Evolutionary conservation across 64 coral and sea anemone genomes (phyloP).

Genomic region (Pachyseris speciosa): DNA sequence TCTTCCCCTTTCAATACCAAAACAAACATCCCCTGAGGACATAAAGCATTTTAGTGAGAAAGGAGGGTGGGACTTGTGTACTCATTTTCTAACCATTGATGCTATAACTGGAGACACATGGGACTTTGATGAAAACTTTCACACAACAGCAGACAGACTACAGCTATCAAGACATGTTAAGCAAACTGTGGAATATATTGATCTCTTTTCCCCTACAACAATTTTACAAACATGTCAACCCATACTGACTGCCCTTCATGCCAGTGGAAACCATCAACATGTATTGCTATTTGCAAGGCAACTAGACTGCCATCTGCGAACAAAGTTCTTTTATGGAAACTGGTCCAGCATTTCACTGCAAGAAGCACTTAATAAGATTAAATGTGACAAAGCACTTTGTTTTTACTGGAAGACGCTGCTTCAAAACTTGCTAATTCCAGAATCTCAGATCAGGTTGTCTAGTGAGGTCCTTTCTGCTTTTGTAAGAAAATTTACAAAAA

Average conservation of each 20-base stretch:
- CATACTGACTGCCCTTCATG: slow-evolving; percentile 27
- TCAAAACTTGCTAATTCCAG: not conserved
- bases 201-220: slow-evolving; percentile 17
- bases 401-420: slow-evolving; percentile 6
- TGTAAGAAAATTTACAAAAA: slow-evolving; percentile 38
- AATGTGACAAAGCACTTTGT: not conserved
- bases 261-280: slow-evolving; percentile 9
- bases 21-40: not conserved
- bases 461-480: slow-evolving; percentile 15
- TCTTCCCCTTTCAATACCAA: slow-evolving; percentile 49
- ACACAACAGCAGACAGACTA: slow-evolving; percentile 11
- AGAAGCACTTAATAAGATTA: not conserved
- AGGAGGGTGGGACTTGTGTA: slow-evolving; percentile 35
- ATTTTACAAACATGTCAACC: not conserved
- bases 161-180: slow-evolving; percentile 45
- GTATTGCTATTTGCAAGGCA: not conserved
- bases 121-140: slow-evolving; percentile 6
- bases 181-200: slow-evolving; percentile 41
- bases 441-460: not conserved
- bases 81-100: not conserved
- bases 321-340: slow-evolving; percentile 10
- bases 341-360: not conserved
- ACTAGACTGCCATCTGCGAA: slow-evolving; percentile 1
- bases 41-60: not conserved
- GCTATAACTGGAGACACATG: not conserved